Percentiles rank a stretch among this genome's conserved stretches.
phyloP scores from a whole-genome alignment of 1,140 invertebrate genomes.

The Nasonia vitripennis region DNA sequence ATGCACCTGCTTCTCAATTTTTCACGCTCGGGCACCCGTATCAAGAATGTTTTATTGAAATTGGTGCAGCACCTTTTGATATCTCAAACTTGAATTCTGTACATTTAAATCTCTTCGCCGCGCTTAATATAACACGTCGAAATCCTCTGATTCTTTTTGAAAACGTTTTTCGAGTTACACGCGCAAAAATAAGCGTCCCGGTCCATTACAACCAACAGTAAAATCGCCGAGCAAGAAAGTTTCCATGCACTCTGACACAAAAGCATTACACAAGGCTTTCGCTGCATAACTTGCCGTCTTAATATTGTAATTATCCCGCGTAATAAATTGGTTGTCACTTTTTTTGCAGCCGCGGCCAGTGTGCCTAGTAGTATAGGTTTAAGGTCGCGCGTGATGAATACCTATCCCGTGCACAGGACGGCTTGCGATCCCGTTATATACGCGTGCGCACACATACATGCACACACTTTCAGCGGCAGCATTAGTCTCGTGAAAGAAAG shows the following conservation, averaged over 20 bases:
- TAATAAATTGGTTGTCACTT: slow-evolving; percentile 67
- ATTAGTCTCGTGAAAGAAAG: slow-evolving; percentile 38
- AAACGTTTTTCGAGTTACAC: no score
- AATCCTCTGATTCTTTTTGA: no score
- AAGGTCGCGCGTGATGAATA: slow-evolving; percentile 65
- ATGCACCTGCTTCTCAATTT: slow-evolving; percentile 1
- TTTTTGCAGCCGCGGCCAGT: slow-evolving; percentile 52
- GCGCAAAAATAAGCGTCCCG: no score
- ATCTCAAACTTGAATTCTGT: background rate
- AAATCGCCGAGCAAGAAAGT: no score
- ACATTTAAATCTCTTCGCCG: no score
- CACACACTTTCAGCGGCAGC: background rate
- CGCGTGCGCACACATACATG: background rate
- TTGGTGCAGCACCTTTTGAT: background rate
- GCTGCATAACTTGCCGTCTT: slow-evolving; percentile 38
- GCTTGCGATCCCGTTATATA: slow-evolving; percentile 61
- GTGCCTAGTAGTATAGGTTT: slow-evolving; percentile 39
- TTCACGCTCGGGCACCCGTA: background rate
- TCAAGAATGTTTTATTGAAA: background rate
- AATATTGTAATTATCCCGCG: slow-evolving; percentile 67
- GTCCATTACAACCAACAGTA: no score
- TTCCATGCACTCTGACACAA: no score
- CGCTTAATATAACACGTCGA: no score
- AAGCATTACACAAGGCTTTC: no score
- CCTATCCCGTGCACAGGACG: slow-evolving; percentile 50